phyloP scores from a whole-genome alignment of 2,888 invertebrate species.

The Agrypnus murinus region DNA sequence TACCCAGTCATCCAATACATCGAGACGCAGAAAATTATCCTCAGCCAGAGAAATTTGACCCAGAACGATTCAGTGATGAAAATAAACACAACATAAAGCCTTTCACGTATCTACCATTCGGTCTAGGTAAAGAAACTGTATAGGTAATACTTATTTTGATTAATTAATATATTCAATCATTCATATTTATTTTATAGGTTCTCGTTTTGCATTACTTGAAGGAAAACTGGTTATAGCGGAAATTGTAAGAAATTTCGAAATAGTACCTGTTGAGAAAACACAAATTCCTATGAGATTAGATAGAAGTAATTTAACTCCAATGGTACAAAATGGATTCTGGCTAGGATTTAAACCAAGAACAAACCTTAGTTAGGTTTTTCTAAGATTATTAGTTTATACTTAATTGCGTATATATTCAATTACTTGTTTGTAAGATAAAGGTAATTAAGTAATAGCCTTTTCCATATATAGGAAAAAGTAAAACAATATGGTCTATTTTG shows the following conservation, averaged over 20 bases:
- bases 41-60: conserved; percentile 64
- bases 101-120: conserved; percentile 66
- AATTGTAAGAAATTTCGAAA: neutral
- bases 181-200: neutral
- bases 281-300: neutral
- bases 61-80: conserved; percentile 73
- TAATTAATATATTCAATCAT: too few relatives aligned
- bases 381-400: too few relatives aligned
- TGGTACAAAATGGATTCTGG: neutral
- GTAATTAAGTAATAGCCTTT: too few relatives aligned
- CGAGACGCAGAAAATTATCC: conserved; percentile 61
- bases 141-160: too few relatives aligned
- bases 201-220: neutral
- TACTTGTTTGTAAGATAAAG: too few relatives aligned
- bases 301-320: neutral
- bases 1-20: conserved; percentile 61
- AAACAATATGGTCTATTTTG: too few relatives aligned
- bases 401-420: too few relatives aligned
- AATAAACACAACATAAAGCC: conserved; percentile 69
- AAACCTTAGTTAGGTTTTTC: too few relatives aligned
- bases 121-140: conserved; percentile 69
- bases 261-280: neutral
- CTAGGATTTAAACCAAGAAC: neutral
- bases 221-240: neutral
- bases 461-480: too few relatives aligned